Conservation (phyloP, 2,888 invertebrate species). For the Flexamia atlantica region DNA sequence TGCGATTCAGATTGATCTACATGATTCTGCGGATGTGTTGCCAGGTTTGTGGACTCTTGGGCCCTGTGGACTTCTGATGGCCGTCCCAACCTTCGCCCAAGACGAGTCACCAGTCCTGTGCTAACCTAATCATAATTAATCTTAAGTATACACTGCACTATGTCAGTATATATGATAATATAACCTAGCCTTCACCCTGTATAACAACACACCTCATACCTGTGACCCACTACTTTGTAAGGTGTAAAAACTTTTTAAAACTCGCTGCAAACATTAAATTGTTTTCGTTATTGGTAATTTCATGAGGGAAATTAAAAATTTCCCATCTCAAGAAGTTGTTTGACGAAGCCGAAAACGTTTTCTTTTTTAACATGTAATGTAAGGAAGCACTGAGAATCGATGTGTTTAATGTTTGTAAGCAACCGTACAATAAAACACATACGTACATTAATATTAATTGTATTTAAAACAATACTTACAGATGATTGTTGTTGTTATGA, state of each 20-base stretch:
- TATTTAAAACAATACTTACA: conserved; percentile 54
- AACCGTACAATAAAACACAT: conserved; percentile 58
- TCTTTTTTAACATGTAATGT: conserved; percentile 1
- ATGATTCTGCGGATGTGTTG: too few species aligned
- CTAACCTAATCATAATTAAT: conserved; percentile 61
- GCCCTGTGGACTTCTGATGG: conserved; percentile 11
- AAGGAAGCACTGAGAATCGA: conserved; percentile 1
- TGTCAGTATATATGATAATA: conserved; percentile 62
- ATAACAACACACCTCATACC: conserved; percentile 50
- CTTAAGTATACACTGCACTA: conserved; percentile 64
- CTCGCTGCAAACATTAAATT: conserved; percentile 57
- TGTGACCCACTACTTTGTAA: conserved; percentile 50
- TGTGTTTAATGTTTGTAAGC: conserved; percentile 55
- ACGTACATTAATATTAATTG: conserved; percentile 60
- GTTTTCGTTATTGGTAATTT: neutral
- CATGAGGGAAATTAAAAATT: conserved; percentile 1
- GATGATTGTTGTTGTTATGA: conserved; percentile 61
- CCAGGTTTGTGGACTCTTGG: conserved; percentile 36
- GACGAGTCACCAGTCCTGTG: conserved; percentile 43
- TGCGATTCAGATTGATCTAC: too few species aligned
- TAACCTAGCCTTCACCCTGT: conserved; percentile 63
- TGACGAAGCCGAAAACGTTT: conserved; percentile 26
- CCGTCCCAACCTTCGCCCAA: conserved; percentile 27
- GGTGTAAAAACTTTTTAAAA: conserved; percentile 49
- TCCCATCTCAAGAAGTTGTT: neutral